Base-by-base conservation (phyloP, 2,888 invertebrate genomes). In the Phengaris arion region DNA sequence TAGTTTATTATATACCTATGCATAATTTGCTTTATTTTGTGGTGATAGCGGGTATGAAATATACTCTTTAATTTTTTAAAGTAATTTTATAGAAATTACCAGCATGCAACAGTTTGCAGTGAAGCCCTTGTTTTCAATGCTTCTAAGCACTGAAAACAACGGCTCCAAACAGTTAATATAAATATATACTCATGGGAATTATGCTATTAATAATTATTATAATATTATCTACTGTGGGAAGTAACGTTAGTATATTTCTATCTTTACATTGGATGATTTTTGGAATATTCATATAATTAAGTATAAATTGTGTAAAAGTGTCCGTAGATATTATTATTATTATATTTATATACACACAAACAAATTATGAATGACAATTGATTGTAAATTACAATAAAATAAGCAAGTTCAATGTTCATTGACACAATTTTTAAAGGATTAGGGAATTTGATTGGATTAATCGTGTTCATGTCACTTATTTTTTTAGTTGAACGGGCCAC, bases 401-500 rank as follows among this genome's bases (percentile, higher is more conserved):
- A 5, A 48, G 8, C 48, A 48, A 5, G 48, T 48, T 48, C 8
- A 48, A 48, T 48, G 48, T 48, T 48, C 8, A 48, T 48, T 8
- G 48, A 48, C 6, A 48, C 48, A 48, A 48, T 48, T 48, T 48
- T 48, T 48, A 48, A 7, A 48, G 48, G 48, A 46, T 46, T 46
- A 46, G 46, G 46, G 0, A 46, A 22, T 22, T 22, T 22, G 22
- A 35, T 35, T 35, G 35, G 35, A 35, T 35, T 3, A 35, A 35
- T 3, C 35, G 35, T 35, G 35, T 35, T 35, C 35, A 35, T 35
- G 35, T 48, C 3, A 48, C 13, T 8, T 54, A 5, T 59, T 70
- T 74, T 77, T 80, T 52, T 79, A 91, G 91, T 84, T 92, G 80
- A 89, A 93, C 85, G 91, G 88, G 75, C 91, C 90, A 76, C 88